These are phyloP conservation scores for Apodemus speciosus DNA, from an alignment of 2,113 vertebrate genomes.

Conservation along the genomic window DNA sequence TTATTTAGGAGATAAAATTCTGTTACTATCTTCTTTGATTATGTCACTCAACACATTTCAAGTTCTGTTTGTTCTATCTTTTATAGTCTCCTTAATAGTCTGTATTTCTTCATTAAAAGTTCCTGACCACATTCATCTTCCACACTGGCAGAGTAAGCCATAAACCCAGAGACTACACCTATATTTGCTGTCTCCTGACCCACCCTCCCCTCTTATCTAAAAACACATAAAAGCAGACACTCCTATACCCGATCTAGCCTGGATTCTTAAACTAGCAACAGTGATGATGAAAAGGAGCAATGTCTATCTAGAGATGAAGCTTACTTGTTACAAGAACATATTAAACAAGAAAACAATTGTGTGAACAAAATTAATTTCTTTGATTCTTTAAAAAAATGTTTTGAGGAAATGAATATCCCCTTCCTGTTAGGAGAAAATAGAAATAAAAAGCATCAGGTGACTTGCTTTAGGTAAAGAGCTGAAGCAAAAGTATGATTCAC, in stretches of 20 bases:
- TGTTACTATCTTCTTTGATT: not conserved
- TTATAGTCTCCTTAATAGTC: not conserved
- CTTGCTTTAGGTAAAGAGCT: not conserved
- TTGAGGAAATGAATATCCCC: not conserved
- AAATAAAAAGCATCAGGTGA: not conserved
- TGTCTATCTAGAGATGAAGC: not conserved
- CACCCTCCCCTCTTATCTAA: not conserved
- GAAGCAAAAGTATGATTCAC: not conserved
- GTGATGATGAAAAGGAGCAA: not conserved
- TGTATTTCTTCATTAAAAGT: conserved; percentile 12
- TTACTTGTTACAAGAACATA: not conserved
- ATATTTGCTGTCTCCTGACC: not conserved
- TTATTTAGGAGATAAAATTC: conserved; percentile 6
- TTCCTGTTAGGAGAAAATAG: not conserved
- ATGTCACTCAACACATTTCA: not conserved
- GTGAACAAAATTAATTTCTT: conserved; percentile 14
- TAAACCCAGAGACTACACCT: not conserved
- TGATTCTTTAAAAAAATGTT: not conserved
- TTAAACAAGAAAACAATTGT: not conserved
- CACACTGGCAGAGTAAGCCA: not conserved
- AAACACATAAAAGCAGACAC: not conserved
- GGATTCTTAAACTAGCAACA: not conserved
- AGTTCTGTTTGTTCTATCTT: not conserved
- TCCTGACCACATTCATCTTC: not conserved
- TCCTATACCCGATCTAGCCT: not conserved